Evolutionary conservation across 2,113 vertebrate species (phyloP).

Genomic region (Austrofundulus limnaeus): DNA sequence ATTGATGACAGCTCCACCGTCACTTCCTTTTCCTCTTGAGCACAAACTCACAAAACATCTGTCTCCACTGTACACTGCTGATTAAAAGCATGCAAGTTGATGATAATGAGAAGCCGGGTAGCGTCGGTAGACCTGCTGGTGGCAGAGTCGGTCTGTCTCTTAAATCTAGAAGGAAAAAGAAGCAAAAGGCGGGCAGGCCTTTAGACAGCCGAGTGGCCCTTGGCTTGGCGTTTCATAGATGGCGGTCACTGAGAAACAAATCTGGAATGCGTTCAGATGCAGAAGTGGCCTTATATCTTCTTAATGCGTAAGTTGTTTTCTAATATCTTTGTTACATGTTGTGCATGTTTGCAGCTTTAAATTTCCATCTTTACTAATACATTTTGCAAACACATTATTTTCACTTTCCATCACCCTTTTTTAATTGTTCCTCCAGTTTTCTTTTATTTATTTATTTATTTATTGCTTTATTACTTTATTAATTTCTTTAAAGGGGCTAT

Average conservation of each 20-base stretch:
- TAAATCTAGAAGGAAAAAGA: too few relatives aligned
- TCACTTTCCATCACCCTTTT: fast-evolving
- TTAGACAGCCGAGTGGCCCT: constrained; percentile 6
- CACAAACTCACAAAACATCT: too few relatives aligned
- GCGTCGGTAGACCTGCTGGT: too few relatives aligned
- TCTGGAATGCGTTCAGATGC: constrained; percentile 13
- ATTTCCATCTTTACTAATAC: background rate
- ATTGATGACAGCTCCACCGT: too few relatives aligned
- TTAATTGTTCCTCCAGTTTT: background rate
- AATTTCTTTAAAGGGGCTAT: too few relatives aligned
- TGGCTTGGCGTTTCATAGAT: background rate
- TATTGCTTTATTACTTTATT: too few relatives aligned
- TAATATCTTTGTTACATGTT: background rate
- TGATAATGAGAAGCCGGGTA: too few relatives aligned
- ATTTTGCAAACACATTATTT: background rate
- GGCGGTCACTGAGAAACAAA: constrained; percentile 1
- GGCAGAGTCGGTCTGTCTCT: too few relatives aligned
- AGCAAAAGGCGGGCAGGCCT: too few relatives aligned
- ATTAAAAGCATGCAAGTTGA: too few relatives aligned
- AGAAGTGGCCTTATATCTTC: constrained; percentile 19
- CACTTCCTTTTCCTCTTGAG: too few relatives aligned
- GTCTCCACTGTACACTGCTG: too few relatives aligned
- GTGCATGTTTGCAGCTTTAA: background rate
- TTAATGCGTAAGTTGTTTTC: constrained; percentile 32
- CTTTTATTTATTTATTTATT: background rate